Percentiles rank a stretch among this genome's conserved stretches.
Conservation (phyloP, 2,113 vertebrate species). For the Prunella himalayana region DNA sequence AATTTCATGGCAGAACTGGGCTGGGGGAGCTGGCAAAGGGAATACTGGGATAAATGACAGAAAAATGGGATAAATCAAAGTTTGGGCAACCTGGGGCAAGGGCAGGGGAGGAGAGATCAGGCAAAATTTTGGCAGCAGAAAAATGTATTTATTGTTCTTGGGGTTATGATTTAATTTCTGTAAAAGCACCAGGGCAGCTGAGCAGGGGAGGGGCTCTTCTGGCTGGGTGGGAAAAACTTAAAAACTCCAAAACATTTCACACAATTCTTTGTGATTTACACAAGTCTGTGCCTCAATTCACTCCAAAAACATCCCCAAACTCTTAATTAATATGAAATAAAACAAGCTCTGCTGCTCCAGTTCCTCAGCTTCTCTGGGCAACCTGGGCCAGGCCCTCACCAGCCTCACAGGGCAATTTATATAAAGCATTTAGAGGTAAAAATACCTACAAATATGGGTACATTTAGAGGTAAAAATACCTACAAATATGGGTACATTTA, state of each 20-base stretch:
- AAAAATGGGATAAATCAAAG: neutral
- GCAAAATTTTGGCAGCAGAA: neutral
- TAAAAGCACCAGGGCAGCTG: fast-evolving
- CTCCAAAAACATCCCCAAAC: neutral
- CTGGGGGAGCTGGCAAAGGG: neutral
- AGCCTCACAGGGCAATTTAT: fast-evolving
- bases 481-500: too few relatives aligned
- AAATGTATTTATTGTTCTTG: neutral
- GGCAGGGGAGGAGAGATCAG: neutral
- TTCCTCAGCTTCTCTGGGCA: neutral
- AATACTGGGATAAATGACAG: neutral
- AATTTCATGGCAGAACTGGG: neutral
- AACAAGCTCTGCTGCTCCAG: neutral
- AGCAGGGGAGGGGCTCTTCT: neutral
- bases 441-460: too few relatives aligned
- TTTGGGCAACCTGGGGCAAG: neutral
- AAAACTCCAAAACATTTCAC: neutral
- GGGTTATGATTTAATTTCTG: neutral
- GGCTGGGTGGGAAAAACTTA: fast-evolving
- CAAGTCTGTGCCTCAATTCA: neutral
- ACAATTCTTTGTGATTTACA: neutral
- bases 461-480: too few relatives aligned
- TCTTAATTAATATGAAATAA: neutral
- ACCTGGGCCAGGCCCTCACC: neutral
- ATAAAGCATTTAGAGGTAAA: neutral